These are phyloP conservation scores for Pangasius macronema DNA, from an alignment of 2,797 vertebrate species.

Conservation along the genomic window DNA sequence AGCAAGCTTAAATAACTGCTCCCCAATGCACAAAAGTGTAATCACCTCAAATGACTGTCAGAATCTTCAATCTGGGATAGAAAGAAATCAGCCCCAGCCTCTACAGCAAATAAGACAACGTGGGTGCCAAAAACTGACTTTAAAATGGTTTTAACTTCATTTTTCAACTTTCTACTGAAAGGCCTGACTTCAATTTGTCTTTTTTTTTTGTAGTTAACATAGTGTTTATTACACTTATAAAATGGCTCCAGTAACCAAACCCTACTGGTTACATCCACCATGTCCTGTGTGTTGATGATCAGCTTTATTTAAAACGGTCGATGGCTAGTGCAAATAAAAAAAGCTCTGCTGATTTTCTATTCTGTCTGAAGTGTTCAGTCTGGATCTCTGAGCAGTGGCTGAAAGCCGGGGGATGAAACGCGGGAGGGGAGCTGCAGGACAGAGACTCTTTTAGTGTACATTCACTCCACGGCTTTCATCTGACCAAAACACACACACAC, in stretches of 20 bases:
- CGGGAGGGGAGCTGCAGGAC: slow-evolving; percentile 28
- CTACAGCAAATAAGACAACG: not conserved
- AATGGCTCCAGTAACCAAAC: not conserved
- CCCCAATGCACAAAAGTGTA: not conserved
- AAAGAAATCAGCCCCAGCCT: not conserved
- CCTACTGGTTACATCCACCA: not conserved
- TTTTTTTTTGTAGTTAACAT: not conserved
- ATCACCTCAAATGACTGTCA: not conserved
- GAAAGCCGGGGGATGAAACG: slow-evolving; percentile 47
- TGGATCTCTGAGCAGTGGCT: slow-evolving; percentile 45
- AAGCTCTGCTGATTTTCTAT: slow-evolving; percentile 50
- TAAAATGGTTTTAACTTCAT: not conserved
- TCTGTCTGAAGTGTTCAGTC: slow-evolving; percentile 55
- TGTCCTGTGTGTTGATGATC: not conserved
- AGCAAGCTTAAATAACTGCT: not conserved
- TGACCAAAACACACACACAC: slow-evolving; percentile 28
- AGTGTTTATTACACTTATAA: not conserved
- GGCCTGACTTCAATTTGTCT: not conserved
- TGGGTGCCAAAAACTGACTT: not conserved
- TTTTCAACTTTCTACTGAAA: not conserved
- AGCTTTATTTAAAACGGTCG: slow-evolving; percentile 31
- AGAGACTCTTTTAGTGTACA: slow-evolving; percentile 13
- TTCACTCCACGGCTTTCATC: slow-evolving; percentile 37
- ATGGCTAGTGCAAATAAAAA: slow-evolving; percentile 49
- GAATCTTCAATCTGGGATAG: not conserved